phyloP scores from a whole-genome alignment of 2,888 invertebrate genomes.

The Coleophora deauratella region DNA sequence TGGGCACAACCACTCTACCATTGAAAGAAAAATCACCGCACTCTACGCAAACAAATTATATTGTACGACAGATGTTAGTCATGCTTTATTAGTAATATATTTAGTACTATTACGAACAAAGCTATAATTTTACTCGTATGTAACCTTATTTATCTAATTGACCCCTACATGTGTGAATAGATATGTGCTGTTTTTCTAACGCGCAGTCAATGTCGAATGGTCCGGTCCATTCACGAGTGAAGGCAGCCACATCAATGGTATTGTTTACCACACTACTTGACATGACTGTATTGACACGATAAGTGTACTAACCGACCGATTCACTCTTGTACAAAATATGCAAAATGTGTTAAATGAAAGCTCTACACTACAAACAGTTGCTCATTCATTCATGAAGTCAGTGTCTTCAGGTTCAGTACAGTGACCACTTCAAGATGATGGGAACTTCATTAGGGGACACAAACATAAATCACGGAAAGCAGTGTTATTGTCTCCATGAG shows the following conservation, averaged over 20 bases:
- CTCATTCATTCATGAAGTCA: constrained; percentile 13
- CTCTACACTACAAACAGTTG: constrained; percentile 13
- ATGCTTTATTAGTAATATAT: not conserved
- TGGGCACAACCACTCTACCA: constrained; percentile 24
- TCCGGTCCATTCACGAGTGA: constrained; percentile 41
- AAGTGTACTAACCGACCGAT: no score
- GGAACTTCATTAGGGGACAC: no score
- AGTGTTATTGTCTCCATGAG: no score
- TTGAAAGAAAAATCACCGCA: constrained; percentile 21
- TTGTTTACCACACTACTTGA: no score
- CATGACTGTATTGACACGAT: no score
- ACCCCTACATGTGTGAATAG: constrained; percentile 9
- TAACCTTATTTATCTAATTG: constrained; percentile 14
- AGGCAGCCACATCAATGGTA: no score
- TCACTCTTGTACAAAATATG: no score
- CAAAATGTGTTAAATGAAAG: no score
- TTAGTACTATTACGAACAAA: not conserved
- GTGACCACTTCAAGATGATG: no score
- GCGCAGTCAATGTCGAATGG: constrained; percentile 37
- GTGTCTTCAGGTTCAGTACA: no score
- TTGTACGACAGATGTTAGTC: constrained; percentile 5
- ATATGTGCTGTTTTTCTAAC: constrained; percentile 2
- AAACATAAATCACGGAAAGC: no score
- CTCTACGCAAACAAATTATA: constrained; percentile 25
- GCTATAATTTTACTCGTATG: not conserved